phyloP scores from a whole-genome alignment of 2,113 vertebrate species.

The Sapayoa aenigma region DNA sequence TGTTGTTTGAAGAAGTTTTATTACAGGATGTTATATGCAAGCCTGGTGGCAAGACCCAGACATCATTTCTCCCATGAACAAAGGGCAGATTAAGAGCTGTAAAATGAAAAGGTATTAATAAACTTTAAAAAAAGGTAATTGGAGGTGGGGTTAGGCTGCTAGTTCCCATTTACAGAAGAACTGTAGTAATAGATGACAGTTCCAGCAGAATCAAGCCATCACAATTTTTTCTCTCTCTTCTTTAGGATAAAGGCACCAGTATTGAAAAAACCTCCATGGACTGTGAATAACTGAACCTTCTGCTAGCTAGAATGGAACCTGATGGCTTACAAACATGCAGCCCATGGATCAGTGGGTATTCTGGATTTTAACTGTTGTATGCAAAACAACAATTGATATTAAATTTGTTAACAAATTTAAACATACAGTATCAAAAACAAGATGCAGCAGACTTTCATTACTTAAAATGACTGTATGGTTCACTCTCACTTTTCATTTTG shows the following conservation, averaged over 20 bases:
- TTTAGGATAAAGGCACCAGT: background rate
- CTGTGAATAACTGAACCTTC: background rate
- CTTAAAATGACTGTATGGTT: background rate
- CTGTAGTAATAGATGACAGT: background rate
- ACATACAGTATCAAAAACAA: background rate
- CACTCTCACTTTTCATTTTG: background rate
- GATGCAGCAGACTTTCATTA: background rate
- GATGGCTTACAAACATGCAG: background rate
- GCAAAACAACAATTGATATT: background rate
- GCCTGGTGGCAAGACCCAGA: background rate
- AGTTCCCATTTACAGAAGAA: background rate
- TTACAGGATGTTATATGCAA: background rate
- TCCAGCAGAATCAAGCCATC: background rate
- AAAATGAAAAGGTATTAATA: background rate
- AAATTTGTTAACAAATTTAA: background rate
- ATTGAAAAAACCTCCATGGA: background rate
- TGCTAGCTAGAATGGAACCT: background rate
- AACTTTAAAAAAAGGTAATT: background rate
- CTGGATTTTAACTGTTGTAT: background rate
- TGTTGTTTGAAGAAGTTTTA: constrained; percentile 30
- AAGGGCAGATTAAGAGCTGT: background rate
- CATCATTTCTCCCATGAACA: background rate
- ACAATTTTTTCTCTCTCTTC: background rate
- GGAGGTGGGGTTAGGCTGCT: background rate
- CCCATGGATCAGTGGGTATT: background rate